A percentile compares a stretch with the other conserved stretches of the same genome.
Conservation (phyloP, 2,797 vertebrate genomes). For the Mormyrops boulengeri region DNA sequence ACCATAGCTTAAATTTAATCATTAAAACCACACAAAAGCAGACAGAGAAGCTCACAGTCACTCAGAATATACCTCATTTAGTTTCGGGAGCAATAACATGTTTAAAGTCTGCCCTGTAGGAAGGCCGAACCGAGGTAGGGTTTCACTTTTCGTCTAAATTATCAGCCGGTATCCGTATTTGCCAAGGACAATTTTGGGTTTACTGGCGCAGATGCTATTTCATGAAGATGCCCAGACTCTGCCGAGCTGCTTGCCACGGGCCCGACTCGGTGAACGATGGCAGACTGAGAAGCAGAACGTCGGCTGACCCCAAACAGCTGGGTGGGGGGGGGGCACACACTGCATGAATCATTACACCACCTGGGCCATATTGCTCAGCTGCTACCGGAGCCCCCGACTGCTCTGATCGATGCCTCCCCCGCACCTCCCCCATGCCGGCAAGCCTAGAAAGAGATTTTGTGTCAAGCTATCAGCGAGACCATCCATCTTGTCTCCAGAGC, state of each 20-base stretch:
- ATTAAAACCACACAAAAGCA: not conserved
- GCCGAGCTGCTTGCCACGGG: slow-evolving; percentile 41
- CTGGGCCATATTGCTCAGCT: slow-evolving; percentile 54
- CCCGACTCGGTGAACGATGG: slow-evolving; percentile 46
- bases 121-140: too few species aligned
- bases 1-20: not conserved
- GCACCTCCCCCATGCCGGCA: slow-evolving; percentile 46
- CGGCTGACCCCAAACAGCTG: slow-evolving; percentile 56
- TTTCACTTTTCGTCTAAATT: not conserved
- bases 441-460: slow-evolving; percentile 58
- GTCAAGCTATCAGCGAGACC: slow-evolving; percentile 47
- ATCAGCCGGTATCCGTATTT: not conserved
- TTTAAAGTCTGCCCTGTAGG: not conserved
- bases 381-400: slow-evolving; percentile 39
- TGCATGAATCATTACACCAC: slow-evolving; percentile 62
- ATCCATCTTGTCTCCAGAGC: slow-evolving; percentile 60
- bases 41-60: not conserved
- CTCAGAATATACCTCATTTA: not conserved
- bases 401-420: slow-evolving; percentile 65
- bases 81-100: not conserved
- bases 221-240: slow-evolving; percentile 26
- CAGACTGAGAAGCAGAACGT: not conserved
- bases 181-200: not conserved
- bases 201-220: not conserved
- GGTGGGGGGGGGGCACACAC: slow-evolving; percentile 61